These are phyloP conservation scores for Oithona nana DNA, from an alignment of 2,888 invertebrate species.

Conservation along the genomic window DNA sequence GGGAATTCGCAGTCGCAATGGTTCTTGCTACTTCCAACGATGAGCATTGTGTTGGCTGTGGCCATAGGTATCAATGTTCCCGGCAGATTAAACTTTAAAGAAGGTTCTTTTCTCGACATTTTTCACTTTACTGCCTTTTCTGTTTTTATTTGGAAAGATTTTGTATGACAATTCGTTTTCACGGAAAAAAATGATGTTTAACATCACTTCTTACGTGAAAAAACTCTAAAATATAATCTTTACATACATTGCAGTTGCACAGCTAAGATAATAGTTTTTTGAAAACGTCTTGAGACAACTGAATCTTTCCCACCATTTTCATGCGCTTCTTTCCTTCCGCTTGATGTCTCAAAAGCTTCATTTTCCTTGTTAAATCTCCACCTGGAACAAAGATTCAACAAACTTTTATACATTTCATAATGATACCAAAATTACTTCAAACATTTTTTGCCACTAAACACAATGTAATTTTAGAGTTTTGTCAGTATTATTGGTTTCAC, in stretches of 20 bases:
- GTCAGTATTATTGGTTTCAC: too few relatives aligned
- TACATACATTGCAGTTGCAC: too few relatives aligned
- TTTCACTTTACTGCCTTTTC: too few relatives aligned
- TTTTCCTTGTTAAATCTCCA: conserved; percentile 70
- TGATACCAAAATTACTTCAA: too few relatives aligned
- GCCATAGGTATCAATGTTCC: background rate
- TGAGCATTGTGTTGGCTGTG: background rate
- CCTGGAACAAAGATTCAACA: too few relatives aligned
- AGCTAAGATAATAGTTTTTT: conserved; percentile 51
- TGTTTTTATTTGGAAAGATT: too few relatives aligned
- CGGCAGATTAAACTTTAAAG: background rate
- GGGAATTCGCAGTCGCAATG: background rate
- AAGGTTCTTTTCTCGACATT: background rate
- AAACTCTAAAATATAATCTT: background rate
- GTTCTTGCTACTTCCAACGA: background rate
- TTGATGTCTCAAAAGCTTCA: conserved; percentile 72
- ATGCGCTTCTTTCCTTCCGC: conserved; percentile 84
- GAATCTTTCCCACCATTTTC: conserved; percentile 73
- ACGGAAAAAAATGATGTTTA: too few relatives aligned
- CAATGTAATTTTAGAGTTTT: too few relatives aligned
- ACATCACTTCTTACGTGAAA: background rate
- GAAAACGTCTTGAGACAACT: conserved; percentile 79
- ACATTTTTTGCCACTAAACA: too few relatives aligned
- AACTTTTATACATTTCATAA: too few relatives aligned
- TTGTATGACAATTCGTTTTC: too few relatives aligned